Evolutionary conservation across 1,140 invertebrate genomes (phyloP), one percentile per base, ranked within the genome.

Genomic region (Bombus cullumanus): DNA sequence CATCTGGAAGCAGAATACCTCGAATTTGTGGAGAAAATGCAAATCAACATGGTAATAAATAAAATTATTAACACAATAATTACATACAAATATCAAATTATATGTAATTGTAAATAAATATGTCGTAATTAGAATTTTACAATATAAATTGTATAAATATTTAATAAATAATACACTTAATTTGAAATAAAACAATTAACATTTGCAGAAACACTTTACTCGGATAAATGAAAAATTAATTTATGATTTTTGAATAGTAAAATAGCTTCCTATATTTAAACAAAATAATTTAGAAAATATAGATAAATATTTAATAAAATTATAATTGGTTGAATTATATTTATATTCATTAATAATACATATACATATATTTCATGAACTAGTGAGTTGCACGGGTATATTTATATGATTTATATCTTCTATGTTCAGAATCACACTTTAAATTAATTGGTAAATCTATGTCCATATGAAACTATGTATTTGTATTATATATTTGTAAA

Each of bases 21-120:
- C 93, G 95, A 37, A 96, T 98, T 78, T 98, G 98, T 93, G 98
- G 98, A 15, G 97, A 97, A 91, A 98, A 98, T 94, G 96, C 96
- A 1, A 97, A 97, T 15, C 97, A 98, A 93, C 98, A 98, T 92
- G 94, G 96, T 96, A 94, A 94, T n/a, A n/a, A 57, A 53, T 41
- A 39, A 34, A 57, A 80, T 8, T 43, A 73, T 31, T 73, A n/a
- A 69, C 5, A 69, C 5, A 12, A 41, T 47, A 41, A 53, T 43
- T 22, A 53, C 12, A 41, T 68, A 41, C 4, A n/a, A 34, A 41
- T 72, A n/a, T 72, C 1, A 31, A 66, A 66, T 31, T 66, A 31
- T 31, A 31, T 31, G 12, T 62, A 62, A 18, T 31, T 31, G 13
- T 66, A 66, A 31, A 66, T 66, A 13, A 62, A 62, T 66, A 66